Percentiles rank a stretch among this genome's conserved stretches.
phyloP scores from a whole-genome alignment of 2,113 vertebrate species.

The Choloepus hoffmanni region DNA sequence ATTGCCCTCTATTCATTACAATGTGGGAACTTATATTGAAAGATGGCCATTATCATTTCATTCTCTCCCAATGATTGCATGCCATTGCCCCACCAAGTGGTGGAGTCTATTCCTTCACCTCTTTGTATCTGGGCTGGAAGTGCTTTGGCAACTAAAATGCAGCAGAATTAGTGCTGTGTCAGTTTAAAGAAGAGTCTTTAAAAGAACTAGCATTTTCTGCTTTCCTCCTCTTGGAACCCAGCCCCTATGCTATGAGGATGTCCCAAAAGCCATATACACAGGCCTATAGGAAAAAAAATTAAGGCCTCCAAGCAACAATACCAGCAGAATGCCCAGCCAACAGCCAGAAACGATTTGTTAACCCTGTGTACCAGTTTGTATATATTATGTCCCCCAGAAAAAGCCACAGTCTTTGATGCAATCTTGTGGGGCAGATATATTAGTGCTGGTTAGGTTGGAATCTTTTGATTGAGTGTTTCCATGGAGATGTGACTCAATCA shows the following conservation, averaged over 20 bases:
- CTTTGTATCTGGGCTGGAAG: not conserved
- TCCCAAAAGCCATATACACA: not conserved
- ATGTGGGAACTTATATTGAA: not conserved
- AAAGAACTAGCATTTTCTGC: not conserved
- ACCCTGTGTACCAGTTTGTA: no score
- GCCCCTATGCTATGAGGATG: not conserved
- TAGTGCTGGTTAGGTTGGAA: no score
- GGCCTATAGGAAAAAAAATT: not conserved
- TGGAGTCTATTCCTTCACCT: not conserved
- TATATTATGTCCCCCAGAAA: no score
- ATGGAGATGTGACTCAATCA: no score
- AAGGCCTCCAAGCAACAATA: not conserved
- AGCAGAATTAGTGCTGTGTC: not conserved
- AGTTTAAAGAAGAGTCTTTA: not conserved
- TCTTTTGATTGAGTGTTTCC: no score
- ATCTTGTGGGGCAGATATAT: no score
- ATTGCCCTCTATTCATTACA: not conserved
- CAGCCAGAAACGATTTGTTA: not conserved
- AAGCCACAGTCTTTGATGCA: no score
- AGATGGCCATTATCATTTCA: not conserved
- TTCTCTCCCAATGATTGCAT: not conserved
- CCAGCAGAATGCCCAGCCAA: not conserved
- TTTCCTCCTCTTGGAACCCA: not conserved
- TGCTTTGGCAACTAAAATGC: not conserved
- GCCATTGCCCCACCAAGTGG: not conserved